phyloP scores from a whole-genome alignment of 2,888 invertebrate genomes.

The Odontothrips loti region DNA sequence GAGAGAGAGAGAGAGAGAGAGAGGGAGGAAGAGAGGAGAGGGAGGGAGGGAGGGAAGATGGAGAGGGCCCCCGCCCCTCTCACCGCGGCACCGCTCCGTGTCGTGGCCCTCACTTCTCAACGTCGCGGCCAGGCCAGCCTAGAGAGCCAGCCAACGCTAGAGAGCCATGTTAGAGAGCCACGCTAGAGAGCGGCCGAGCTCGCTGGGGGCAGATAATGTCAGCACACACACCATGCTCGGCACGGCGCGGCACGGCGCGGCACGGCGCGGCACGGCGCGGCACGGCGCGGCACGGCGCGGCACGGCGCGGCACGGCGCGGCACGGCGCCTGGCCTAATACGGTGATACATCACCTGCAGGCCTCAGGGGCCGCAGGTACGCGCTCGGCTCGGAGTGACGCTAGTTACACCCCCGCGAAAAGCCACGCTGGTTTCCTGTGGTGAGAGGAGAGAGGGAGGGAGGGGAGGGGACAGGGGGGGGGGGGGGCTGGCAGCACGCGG shows the following conservation, averaged over 20 bases:
- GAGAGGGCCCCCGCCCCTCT: no score
- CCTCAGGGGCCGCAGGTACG: neutral
- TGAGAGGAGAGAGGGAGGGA: no score
- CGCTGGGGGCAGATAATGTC: neutral
- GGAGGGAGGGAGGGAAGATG: neutral
- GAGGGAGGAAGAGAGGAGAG: neutral
- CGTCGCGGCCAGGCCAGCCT: neutral
- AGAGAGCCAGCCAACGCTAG: no score
- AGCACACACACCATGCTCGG: neutral
- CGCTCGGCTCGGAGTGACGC: neutral
- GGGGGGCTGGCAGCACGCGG: no score
- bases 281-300: no score
- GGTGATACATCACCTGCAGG: conserved; percentile 14
- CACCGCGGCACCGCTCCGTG: no score
- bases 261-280: no score
- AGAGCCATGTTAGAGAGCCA: no score
- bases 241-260: neutral
- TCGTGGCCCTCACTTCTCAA: conserved; percentile 9
- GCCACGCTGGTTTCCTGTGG: no score
- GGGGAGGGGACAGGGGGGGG: no score
- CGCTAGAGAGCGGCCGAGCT: no score
- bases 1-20: neutral
- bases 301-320: neutral
- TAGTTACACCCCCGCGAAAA: no score
- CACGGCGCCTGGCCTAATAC: neutral